phyloP scores from a whole-genome alignment of 1,140 invertebrate genomes.

The Phthorimaea operculella region DNA sequence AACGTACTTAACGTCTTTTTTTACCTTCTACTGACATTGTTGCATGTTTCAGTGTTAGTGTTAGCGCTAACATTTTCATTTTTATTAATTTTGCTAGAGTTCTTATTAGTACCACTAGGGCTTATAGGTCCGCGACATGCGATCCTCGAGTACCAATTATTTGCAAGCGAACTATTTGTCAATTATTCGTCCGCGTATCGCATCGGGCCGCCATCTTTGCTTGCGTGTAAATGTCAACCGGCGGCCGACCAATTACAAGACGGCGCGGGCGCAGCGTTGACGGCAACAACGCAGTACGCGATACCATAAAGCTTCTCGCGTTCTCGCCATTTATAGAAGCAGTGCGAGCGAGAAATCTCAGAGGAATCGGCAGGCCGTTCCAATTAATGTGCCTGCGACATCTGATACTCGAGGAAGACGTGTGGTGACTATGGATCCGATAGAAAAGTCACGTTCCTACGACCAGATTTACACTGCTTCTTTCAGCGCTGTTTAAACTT shows the following conservation, averaged over 20 bases:
- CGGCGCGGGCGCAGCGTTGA: slow-evolving; percentile 42
- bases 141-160: slow-evolving; percentile 14
- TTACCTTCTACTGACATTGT: not conserved
- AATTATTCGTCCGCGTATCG: slow-evolving; percentile 51
- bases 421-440: slow-evolving; percentile 3
- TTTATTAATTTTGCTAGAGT: not conserved
- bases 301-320: slow-evolving; percentile 57
- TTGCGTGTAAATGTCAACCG: slow-evolving; percentile 55
- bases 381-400: slow-evolving; percentile 50
- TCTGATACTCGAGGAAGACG: slow-evolving; percentile 26
- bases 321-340: slow-evolving; percentile 57
- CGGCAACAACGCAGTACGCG: slow-evolving; percentile 45
- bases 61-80: not conserved
- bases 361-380: slow-evolving; percentile 35
- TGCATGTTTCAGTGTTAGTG: not conserved
- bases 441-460: not conserved
- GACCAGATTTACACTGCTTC: not conserved
- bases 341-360: slow-evolving; percentile 27
- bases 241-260: slow-evolving; percentile 56
- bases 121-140: slow-evolving; percentile 7
- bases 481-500: not conserved
- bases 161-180: slow-evolving; percentile 47
- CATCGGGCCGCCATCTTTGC: slow-evolving; percentile 48
- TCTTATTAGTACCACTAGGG: not conserved
- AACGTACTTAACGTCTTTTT: not conserved